These are phyloP conservation scores for Orussus abietinus DNA, from an alignment of 1,140 invertebrate species.

Conservation along the genomic window DNA sequence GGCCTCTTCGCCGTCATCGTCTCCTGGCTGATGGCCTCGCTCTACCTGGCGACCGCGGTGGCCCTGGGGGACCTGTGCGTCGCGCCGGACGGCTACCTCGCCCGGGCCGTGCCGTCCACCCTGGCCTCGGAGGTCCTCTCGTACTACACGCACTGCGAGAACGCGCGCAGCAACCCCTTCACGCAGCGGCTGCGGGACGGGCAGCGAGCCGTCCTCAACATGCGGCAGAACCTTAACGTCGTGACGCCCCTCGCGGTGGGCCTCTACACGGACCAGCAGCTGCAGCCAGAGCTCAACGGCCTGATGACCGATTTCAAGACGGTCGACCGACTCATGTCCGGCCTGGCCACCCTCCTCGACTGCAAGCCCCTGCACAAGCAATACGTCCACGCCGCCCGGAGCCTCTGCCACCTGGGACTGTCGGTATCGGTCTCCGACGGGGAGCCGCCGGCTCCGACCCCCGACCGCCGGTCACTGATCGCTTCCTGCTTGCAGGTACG, in stretches of 20 bases:
- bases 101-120: conserved; percentile 35
- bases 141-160: conserved; percentile 81
- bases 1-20: conserved; percentile 86
- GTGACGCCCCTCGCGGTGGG: conserved; percentile 61
- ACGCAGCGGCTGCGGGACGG: conserved; percentile 71
- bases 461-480: too few relatives aligned
- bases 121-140: conserved; percentile 63
- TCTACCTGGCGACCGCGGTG: conserved; percentile 77
- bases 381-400: conserved; percentile 71
- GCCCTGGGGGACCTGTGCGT: conserved; percentile 75
- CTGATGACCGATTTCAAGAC: conserved; percentile 68
- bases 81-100: conserved; percentile 61
- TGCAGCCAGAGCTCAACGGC: conserved; percentile 68
- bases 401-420: conserved; percentile 76
- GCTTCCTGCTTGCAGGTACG: conserved; percentile 58
- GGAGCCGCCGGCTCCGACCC: too few relatives aligned
- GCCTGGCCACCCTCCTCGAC: conserved; percentile 69
- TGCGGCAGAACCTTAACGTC: conserved; percentile 61
- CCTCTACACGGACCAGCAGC: conserved; percentile 59
- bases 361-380: conserved; percentile 76
- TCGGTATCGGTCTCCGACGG: conserved; percentile 47
- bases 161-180: conserved; percentile 72
- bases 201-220: conserved; percentile 67
- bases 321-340: conserved; percentile 58
- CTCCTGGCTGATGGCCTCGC: conserved; percentile 81